Evolutionary conservation across 2,797 vertebrate genomes (phyloP), one percentile per base, ranked within the genome.

Genomic region (Syndactyla subalaris): DNA sequence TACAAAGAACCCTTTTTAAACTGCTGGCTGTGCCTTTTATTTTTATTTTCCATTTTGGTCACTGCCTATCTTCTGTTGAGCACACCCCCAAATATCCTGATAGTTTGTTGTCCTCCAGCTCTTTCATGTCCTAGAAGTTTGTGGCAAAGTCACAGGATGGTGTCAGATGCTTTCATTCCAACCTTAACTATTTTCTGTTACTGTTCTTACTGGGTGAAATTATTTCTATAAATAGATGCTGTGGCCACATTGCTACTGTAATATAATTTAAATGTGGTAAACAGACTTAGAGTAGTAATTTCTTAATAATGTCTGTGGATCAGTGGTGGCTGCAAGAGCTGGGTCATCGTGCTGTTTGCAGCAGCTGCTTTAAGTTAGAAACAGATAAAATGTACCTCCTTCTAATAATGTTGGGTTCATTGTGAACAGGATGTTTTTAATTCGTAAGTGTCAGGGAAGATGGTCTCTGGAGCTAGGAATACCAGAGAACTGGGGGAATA

Each of bases 161-260:
- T 74, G 82, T 93, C 75, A 91, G 72, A 82, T 89, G 23, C 41
- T 89, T 85, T 85, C 43, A 43, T 92, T 83, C 57, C 62, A 66
- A 1, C 29, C 22, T 92, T 88, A 93, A 87, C 87, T 73, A 23
- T 54, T 83, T 84, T 83, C 71, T 86, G 26, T 85, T 88, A 41
- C 2, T n/a, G 48, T 54, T 87, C 70, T 82, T 59, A 17, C 51
- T 78, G 82, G 39, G 38, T 87, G 51, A 85, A 93, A 72, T 83
- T 48, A 80, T 55, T 92, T 83, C 93, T 95, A 38, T 88, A 85
- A 96, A 77, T 78, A 93, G 72, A 41, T 89, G 19, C 36, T 65
- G 36, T 66, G 85, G 54, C 66, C 9, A 9, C n/a, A 30, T 65
- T 89, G 41, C 78, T 93, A 38, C 93, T 88, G 62, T 85, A 95